Evolutionary conservation across 2,113 vertebrate genomes (phyloP).

Genomic region (Carlito syrichta): DNA sequence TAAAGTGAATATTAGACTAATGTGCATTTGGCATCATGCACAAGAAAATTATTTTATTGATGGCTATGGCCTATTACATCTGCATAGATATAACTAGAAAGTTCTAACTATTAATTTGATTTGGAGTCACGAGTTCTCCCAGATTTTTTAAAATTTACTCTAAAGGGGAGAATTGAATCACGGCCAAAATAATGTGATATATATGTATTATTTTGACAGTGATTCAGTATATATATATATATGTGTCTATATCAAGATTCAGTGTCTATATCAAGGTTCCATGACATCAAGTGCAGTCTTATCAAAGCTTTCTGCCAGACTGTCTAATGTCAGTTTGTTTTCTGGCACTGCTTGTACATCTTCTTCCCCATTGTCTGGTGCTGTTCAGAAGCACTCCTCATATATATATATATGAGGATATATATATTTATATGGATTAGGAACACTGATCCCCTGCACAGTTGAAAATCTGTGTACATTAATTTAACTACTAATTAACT

Average conservation of each 20-base stretch:
- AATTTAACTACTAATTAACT: not conserved
- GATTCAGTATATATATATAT: not conserved
- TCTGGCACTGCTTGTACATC: not conserved
- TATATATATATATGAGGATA: too few relatives aligned
- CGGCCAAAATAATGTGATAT: too few relatives aligned
- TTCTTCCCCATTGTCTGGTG: not conserved
- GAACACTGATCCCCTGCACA: not conserved
- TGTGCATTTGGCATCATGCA: not conserved
- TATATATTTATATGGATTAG: not conserved
- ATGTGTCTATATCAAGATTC: not conserved
- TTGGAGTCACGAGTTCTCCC: not conserved
- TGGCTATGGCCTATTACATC: not conserved
- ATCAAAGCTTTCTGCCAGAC: not conserved
- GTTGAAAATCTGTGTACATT: not conserved
- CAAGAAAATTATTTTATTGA: not conserved
- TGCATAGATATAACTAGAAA: constrained; percentile 1
- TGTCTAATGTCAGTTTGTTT: not conserved
- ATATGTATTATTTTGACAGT: too few relatives aligned
- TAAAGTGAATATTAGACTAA: not conserved
- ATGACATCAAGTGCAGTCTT: not conserved
- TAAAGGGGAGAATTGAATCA: too few relatives aligned
- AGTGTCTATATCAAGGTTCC: not conserved
- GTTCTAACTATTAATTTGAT: constrained; percentile 21
- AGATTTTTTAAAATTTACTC: too few relatives aligned
- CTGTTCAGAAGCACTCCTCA: not conserved